These are phyloP conservation scores for Drosophila acutilabella DNA, from an alignment of 2,888 invertebrate genomes.

Conservation along the genomic window DNA sequence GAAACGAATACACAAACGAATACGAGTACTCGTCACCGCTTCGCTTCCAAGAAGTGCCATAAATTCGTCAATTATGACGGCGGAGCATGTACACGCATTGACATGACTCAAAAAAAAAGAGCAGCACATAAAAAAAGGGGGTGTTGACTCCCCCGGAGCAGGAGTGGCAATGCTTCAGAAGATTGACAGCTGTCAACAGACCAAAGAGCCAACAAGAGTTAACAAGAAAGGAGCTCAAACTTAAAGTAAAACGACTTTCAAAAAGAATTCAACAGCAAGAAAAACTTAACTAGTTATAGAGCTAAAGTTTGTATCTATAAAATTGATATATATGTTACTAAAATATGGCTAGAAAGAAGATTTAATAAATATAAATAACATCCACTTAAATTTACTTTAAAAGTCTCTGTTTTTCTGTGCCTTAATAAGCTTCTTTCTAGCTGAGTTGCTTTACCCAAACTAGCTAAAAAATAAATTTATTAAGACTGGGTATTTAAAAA, in stretches of 20 bases:
- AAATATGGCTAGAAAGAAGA: no score
- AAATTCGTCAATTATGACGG: constrained; percentile 80
- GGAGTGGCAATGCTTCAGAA: constrained; percentile 25
- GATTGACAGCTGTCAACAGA: constrained; percentile 71
- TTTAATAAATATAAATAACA: no score
- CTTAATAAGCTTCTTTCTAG: no score
- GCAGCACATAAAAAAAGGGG: neutral
- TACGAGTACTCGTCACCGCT: constrained; percentile 20
- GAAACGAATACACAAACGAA: constrained; percentile 4
- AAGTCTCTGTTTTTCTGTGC: no score
- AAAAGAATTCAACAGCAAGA: neutral
- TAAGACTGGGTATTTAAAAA: no score
- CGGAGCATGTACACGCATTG: constrained; percentile 61
- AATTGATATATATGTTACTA: no score
- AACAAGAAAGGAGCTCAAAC: neutral
- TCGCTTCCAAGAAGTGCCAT: constrained; percentile 72
- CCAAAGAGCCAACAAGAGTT: constrained; percentile 2
- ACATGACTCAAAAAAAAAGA: constrained; percentile 15
- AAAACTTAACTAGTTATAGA: neutral
- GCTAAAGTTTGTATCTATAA: no score
- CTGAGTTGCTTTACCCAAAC: no score
- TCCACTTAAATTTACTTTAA: no score
- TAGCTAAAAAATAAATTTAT: no score
- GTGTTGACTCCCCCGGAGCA: constrained; percentile 7
- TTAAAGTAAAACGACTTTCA: neutral